These are phyloP conservation scores for Odontomachus brunneus DNA, from an alignment of 1,140 invertebrate species.

Conservation along the genomic window DNA sequence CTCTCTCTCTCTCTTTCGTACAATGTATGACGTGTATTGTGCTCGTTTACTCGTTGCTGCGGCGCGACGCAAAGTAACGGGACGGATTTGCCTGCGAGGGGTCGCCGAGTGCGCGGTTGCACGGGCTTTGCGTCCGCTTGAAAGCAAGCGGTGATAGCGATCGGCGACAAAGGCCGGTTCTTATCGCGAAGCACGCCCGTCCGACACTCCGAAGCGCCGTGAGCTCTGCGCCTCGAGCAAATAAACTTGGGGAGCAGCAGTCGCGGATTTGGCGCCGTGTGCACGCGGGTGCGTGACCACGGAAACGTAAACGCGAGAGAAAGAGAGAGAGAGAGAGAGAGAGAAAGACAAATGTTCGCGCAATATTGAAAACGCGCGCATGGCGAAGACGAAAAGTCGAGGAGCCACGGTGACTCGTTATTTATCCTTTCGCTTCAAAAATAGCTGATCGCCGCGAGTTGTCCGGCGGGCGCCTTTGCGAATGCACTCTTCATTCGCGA, in stretches of 20 bases:
- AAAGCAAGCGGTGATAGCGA: conserved; percentile 7
- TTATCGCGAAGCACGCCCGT: conserved; percentile 23
- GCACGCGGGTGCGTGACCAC: background rate
- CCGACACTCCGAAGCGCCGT: background rate
- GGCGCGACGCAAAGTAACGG: conserved; percentile 24
- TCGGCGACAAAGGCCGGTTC: conserved; percentile 5
- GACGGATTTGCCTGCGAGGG: conserved; percentile 21
- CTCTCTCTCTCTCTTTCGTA: no score
- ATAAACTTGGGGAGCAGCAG: background rate
- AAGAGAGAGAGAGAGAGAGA: no score
- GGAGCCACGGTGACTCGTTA: background rate
- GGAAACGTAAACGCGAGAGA: background rate
- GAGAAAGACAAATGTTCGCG: no score
- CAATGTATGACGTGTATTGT: background rate
- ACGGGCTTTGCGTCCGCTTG: background rate
- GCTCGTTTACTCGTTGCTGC: conserved; percentile 41
- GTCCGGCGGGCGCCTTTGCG: background rate
- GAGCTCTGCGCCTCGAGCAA: background rate
- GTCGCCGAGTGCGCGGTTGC: background rate
- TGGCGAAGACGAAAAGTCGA: background rate
- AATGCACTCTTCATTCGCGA: background rate
- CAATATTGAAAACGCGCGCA: background rate
- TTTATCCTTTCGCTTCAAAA: conserved; percentile 22
- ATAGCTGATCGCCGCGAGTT: conserved; percentile 9
- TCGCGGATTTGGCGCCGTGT: background rate